Percentiles rank a stretch among this genome's conserved stretches.
Conservation (phyloP, 2,797 vertebrate genomes). For the Chiroxiphia lanceolata region DNA sequence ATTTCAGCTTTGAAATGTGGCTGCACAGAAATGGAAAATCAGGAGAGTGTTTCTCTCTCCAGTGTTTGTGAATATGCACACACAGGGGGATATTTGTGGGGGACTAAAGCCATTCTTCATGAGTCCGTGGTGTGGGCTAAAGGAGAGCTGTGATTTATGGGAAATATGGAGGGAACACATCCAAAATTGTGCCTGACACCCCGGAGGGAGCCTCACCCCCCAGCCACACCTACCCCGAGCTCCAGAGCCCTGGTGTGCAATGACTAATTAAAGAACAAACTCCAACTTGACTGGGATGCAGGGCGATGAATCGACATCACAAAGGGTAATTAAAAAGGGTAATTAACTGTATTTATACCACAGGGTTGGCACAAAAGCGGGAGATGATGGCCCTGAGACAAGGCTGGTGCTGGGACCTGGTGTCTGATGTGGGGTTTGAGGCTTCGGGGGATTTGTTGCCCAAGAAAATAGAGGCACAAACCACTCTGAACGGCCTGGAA, state of each 20-base stretch:
- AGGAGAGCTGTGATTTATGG: neutral
- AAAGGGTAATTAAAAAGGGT: neutral
- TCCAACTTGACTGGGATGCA: constrained; percentile 9
- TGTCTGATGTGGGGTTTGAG: neutral
- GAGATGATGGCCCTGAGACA: neutral
- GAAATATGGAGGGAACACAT: neutral
- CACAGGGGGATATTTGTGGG: neutral
- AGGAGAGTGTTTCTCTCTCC: neutral
- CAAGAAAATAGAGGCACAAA: neutral
- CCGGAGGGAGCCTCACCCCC: constrained; percentile 14
- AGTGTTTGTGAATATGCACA: neutral
- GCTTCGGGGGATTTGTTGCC: fast-evolving
- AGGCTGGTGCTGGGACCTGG: neutral
- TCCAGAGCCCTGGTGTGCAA: neutral
- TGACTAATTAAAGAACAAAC: constrained; percentile 53
- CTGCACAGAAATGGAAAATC: neutral
- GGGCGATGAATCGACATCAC: neutral
- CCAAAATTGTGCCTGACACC: neutral
- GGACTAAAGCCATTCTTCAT: neutral
- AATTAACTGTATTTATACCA: neutral
- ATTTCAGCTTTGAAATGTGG: neutral
- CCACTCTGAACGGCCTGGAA: neutral
- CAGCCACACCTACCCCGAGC: neutral
- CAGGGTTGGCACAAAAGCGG: neutral
- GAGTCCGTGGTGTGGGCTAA: neutral